Conservation (phyloP, 2,113 vertebrate genomes). For the Perca fluviatilis region DNA sequence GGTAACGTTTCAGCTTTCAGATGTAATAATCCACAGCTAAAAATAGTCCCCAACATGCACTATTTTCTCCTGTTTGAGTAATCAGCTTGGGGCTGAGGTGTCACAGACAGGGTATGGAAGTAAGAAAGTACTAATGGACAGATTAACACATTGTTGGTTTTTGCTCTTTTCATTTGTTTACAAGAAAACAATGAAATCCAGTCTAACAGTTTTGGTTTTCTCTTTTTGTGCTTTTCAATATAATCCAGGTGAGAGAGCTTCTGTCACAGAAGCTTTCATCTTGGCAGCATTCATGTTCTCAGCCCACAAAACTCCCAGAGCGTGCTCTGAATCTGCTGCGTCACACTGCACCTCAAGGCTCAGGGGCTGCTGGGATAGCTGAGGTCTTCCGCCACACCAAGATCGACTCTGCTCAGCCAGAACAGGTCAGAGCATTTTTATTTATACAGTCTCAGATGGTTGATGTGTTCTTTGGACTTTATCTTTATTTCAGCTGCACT, state of each 20-base stretch:
- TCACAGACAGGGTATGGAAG: not conserved
- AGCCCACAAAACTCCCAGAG: constrained; percentile 89
- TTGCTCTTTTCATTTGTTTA: not conserved
- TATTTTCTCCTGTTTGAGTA: not conserved
- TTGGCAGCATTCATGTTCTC: constrained; percentile 88
- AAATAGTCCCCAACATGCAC: not conserved
- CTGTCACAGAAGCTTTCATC: constrained; percentile 87
- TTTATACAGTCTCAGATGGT: not conserved
- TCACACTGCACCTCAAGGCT: constrained; percentile 84
- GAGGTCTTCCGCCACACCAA: constrained; percentile 85
- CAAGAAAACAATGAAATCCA: too few relatives aligned
- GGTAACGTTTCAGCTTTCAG: not conserved
- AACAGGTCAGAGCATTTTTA: constrained; percentile 74
- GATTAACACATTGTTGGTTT: not conserved
- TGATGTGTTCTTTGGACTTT: not conserved
- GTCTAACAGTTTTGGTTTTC: too few relatives aligned
- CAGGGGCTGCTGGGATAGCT: constrained; percentile 82
- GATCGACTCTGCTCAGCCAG: constrained; percentile 76
- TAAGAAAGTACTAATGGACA: not conserved
- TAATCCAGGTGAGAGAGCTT: constrained; percentile 86
- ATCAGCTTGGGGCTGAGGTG: not conserved
- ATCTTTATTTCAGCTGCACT: not conserved
- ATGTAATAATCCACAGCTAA: not conserved
- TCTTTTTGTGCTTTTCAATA: not conserved
- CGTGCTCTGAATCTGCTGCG: constrained; percentile 88